phyloP scores from a whole-genome alignment of 2,888 invertebrate genomes.

The Metopia argyrocephala region DNA sequence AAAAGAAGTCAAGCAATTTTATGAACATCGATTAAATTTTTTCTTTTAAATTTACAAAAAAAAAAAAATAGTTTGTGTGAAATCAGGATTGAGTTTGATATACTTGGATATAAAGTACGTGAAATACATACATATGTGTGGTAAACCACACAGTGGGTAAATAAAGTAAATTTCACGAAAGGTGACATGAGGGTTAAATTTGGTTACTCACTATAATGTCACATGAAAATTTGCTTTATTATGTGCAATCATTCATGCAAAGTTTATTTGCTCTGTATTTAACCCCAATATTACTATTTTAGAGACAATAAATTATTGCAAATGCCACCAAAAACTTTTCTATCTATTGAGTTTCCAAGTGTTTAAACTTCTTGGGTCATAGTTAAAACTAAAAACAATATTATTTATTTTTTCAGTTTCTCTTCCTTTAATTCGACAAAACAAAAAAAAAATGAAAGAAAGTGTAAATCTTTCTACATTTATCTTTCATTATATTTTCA shows the following conservation, averaged over 20 bases:
- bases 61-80: too few species aligned
- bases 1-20: too few species aligned
- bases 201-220: too few species aligned
- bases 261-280: background rate
- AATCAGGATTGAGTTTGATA: too few species aligned
- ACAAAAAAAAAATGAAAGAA: slow-evolving; percentile 27
- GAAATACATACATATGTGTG: too few species aligned
- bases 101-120: too few species aligned
- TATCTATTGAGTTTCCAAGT: background rate
- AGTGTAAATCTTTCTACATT: slow-evolving; percentile 55
- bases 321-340: background rate
- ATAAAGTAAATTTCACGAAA: too few species aligned
- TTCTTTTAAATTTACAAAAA: too few species aligned
- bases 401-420: slow-evolving; percentile 6
- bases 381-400: background rate
- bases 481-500: background rate
- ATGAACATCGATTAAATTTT: too few species aligned
- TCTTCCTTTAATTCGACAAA: slow-evolving; percentile 24
- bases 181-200: too few species aligned
- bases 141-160: too few species aligned
- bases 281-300: background rate
- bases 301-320: background rate
- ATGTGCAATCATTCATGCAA: background rate
- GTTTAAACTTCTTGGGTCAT: slow-evolving; percentile 6
- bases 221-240: too few species aligned